Conservation (phyloP, 2,113 vertebrate genomes). For the Gobio gobio region DNA sequence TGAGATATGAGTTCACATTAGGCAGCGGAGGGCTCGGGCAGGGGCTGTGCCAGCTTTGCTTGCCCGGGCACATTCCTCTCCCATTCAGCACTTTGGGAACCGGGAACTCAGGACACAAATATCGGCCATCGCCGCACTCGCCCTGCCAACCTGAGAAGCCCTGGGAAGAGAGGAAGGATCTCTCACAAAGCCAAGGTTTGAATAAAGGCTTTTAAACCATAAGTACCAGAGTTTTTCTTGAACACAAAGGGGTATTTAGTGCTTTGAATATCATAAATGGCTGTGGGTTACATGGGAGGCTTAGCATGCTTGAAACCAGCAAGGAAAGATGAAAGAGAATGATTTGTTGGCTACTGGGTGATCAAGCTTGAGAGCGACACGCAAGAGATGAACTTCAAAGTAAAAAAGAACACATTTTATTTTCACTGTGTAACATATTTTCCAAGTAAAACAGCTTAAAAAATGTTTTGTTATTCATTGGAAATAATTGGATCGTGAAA, state of each 20-base stretch:
- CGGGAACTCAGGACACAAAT: conserved; percentile 40
- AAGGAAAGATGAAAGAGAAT: conserved; percentile 2
- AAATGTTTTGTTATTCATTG: not conserved
- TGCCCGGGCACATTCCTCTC: conserved; percentile 54
- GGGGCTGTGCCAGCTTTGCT: conserved; percentile 46
- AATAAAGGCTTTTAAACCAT: conserved; percentile 38
- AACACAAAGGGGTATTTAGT: conserved; percentile 37
- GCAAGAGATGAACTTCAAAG: not conserved
- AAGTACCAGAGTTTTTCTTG: conserved; percentile 28
- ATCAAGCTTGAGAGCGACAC: not conserved
- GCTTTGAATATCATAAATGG: conserved; percentile 21
- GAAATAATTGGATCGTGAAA: not conserved
- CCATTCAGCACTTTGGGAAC: conserved; percentile 57
- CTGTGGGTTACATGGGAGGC: conserved; percentile 9
- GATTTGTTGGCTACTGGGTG: not conserved
- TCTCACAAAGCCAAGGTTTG: conserved; percentile 31
- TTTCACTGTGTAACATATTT: not conserved
- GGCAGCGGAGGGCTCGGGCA: conserved; percentile 32
- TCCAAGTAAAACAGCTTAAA: not conserved
- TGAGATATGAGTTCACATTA: conserved; percentile 56
- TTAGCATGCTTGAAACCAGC: not conserved
- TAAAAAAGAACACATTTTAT: not conserved
- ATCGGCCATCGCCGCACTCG: conserved; percentile 3
- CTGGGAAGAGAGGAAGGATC: conserved; percentile 19
- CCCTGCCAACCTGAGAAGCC: conserved; percentile 3